Percentiles rank a stretch among this genome's conserved stretches.
Evolutionary conservation across 2,113 vertebrate genomes (phyloP).

Genomic region (Takifugu bimaculatus): DNA sequence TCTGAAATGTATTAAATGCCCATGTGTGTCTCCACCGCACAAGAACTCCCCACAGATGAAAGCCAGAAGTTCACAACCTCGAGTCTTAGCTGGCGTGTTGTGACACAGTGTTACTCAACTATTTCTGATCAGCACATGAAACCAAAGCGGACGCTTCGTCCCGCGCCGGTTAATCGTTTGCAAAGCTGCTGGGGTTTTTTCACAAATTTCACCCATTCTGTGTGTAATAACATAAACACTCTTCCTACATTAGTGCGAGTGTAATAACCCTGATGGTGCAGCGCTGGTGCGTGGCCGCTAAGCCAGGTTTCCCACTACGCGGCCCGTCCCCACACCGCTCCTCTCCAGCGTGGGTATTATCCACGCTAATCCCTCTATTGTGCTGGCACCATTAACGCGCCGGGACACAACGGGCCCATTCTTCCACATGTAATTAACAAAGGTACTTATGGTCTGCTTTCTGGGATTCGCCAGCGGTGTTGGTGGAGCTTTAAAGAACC

Average conservation of each 20-base stretch:
- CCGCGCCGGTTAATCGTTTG: constrained; percentile 23
- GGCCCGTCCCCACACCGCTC: constrained; percentile 47
- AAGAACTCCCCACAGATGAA: background rate
- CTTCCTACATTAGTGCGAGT: constrained; percentile 16
- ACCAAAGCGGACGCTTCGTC: constrained; percentile 35
- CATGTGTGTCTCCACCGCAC: background rate
- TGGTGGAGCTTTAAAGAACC: constrained; percentile 44
- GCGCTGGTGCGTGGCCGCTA: constrained; percentile 34
- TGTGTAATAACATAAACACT: constrained; percentile 9
- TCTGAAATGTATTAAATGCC: background rate
- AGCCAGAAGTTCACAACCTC: constrained; percentile 8
- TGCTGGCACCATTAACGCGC: constrained; percentile 53
- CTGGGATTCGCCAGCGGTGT: constrained; percentile 53
- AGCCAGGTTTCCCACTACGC: constrained; percentile 48
- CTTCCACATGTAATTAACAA: constrained; percentile 60
- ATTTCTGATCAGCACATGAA: constrained; percentile 19
- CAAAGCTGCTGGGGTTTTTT: constrained; percentile 33
- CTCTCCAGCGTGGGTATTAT: constrained; percentile 40
- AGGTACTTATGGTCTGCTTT: constrained; percentile 57
- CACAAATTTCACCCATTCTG: constrained; percentile 24
- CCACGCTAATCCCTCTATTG: constrained; percentile 60
- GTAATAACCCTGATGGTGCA: constrained; percentile 18
- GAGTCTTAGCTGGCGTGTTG: constrained; percentile 6
- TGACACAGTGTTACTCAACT: constrained; percentile 6
- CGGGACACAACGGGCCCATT: constrained; percentile 61